Conservation (phyloP, 1,140 invertebrate genomes). For the Drosophila virilis region DNA sequence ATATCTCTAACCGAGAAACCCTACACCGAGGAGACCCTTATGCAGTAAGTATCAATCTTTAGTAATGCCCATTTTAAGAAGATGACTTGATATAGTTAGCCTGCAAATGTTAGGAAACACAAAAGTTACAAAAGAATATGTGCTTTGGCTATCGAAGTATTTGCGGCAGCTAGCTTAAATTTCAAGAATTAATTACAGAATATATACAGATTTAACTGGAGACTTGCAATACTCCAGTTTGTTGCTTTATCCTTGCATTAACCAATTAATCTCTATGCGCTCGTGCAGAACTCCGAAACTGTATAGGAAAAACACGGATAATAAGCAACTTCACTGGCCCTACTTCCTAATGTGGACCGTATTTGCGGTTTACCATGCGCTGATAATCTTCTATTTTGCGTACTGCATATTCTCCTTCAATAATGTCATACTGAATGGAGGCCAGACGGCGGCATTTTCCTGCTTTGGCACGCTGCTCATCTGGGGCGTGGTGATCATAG, state of each 20-base stretch:
- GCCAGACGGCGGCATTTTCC: slow-evolving; percentile 84
- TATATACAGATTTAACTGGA: no score
- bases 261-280: neutral
- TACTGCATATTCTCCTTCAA: slow-evolving; percentile 80
- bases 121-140: no score
- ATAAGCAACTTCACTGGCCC: slow-evolving; percentile 87
- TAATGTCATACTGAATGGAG: slow-evolving; percentile 84
- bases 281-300: slow-evolving; percentile 86
- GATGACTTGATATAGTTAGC: neutral
- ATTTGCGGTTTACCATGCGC: slow-evolving; percentile 86
- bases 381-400: slow-evolving; percentile 85
- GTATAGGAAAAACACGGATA: slow-evolving; percentile 88
- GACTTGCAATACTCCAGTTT: no score
- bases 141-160: no score
- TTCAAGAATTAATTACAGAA: no score
- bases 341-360: slow-evolving; percentile 89
- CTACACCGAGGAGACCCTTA: slow-evolving; percentile 86
- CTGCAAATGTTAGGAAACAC: no score
- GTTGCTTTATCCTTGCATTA: slow-evolving; percentile 17
- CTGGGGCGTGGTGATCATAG: slow-evolving; percentile 85
- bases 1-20: slow-evolving; percentile 91
- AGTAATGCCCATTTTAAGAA: neutral
- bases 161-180: no score
- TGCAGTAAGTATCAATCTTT: slow-evolving; percentile 84
- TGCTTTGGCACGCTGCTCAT: slow-evolving; percentile 85